Percentiles rank a stretch among this genome's conserved stretches.
These are phyloP conservation scores for Noctua janthina DNA, from an alignment of 2,888 invertebrate genomes.

Conservation along the genomic window DNA sequence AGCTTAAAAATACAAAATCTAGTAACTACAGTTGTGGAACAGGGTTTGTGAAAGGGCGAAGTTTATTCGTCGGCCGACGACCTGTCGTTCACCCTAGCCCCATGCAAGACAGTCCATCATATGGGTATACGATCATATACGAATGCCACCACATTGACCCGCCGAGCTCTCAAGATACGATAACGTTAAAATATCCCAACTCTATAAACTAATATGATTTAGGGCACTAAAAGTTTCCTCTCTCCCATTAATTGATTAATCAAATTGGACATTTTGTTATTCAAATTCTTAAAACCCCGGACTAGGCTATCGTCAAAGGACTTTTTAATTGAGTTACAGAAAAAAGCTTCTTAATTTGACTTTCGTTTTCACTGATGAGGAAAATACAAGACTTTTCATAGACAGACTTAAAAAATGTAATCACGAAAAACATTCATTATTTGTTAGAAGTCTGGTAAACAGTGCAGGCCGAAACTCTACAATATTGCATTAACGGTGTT, in stretches of 20 bases:
- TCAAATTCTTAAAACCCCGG: conserved; percentile 23
- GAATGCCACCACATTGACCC: conserved; percentile 34
- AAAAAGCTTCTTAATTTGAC: conserved; percentile 39
- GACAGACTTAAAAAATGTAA: background rate
- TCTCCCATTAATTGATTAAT: conserved; percentile 28
- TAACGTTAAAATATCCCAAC: conserved; percentile 49
- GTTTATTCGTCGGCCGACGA: conserved; percentile 37
- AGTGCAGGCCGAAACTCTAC: background rate
- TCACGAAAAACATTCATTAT: background rate
- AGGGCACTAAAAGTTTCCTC: conserved; percentile 14
- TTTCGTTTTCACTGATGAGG: conserved; percentile 48
- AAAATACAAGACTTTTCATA: conserved; percentile 32
- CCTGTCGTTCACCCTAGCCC: conserved; percentile 47
- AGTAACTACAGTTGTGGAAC: conserved; percentile 28
- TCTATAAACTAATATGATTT: conserved; percentile 28
- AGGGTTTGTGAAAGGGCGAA: conserved; percentile 39
- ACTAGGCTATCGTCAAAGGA: conserved; percentile 14
- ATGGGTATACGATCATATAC: conserved; percentile 9
- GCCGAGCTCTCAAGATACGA: conserved; percentile 38
- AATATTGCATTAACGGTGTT: conserved; percentile 15
- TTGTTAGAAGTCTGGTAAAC: conserved; percentile 7
- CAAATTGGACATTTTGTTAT: conserved; percentile 25
- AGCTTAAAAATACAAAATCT: conserved; percentile 48
- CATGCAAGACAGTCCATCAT: conserved; percentile 29
- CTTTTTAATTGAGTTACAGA: conserved; percentile 42